A percentile compares a stretch with the other conserved stretches of the same genome.
phyloP scores from a whole-genome alignment of 2,888 invertebrate genomes.

The Aelia acuminata region DNA sequence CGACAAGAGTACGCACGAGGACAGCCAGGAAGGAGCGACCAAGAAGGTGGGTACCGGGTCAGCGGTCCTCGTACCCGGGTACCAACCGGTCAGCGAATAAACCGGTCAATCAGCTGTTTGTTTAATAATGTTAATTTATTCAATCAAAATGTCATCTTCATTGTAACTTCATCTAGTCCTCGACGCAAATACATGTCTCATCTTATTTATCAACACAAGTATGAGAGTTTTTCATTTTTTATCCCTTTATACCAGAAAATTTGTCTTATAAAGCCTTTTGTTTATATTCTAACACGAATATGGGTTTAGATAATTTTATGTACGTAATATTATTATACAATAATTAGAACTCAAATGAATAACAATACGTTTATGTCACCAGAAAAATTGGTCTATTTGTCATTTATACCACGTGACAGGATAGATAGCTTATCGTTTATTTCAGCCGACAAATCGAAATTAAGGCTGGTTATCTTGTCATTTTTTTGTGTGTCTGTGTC shows the following conservation, averaged over 20 bases:
- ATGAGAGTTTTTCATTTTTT: background rate
- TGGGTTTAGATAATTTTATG: no score
- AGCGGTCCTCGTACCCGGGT: background rate
- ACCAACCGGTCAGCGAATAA: background rate
- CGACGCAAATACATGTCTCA: slow-evolving; percentile 51
- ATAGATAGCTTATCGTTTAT: no score
- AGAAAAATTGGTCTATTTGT: no score
- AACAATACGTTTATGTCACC: no score
- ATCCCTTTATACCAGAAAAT: background rate
- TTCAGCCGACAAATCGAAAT: no score
- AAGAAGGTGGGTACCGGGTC: slow-evolving; percentile 11
- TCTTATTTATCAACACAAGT: slow-evolving; percentile 18
- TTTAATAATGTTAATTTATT: slow-evolving; percentile 52
- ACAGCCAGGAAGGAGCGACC: background rate
- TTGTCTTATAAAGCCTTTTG: no score
- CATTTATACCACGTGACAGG: no score
- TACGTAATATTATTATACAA: no score
- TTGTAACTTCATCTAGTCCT: slow-evolving; percentile 64
- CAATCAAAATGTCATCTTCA: slow-evolving; percentile 62
- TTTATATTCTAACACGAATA: no score
- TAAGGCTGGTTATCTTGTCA: no score
- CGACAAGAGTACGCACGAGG: slow-evolving; percentile 58
- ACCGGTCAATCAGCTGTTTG: background rate
- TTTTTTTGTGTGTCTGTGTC: no score
- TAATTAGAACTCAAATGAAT: no score